Percentiles rank a stretch among this genome's conserved stretches.
Evolutionary conservation across 2,113 vertebrate genomes (phyloP).

Genomic region (Lagopus muta): DNA sequence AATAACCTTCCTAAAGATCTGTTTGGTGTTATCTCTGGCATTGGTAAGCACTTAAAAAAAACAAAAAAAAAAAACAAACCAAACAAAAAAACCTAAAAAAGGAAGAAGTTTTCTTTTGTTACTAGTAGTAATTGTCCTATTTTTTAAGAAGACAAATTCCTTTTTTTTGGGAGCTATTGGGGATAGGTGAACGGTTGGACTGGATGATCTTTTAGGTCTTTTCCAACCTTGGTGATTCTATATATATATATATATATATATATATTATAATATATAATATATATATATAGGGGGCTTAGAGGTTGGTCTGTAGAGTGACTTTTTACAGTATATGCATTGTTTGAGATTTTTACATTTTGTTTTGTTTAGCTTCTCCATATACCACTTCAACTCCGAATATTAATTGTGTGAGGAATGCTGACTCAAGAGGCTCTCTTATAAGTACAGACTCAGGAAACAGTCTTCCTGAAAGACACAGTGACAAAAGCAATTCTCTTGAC

Average conservation of each 20-base stretch:
- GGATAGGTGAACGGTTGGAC: too few relatives aligned
- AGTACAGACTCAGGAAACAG: constrained; percentile 95
- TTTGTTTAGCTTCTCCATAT: constrained; percentile 88
- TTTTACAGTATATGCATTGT: background rate
- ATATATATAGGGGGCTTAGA: background rate
- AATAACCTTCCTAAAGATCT: constrained; percentile 94
- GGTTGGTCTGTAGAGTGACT: background rate
- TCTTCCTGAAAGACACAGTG: constrained; percentile 87
- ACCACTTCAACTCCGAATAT: constrained; percentile 91
- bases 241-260: too few relatives aligned
- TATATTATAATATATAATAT: too few relatives aligned
- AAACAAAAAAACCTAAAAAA: background rate
- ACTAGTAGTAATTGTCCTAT: background rate
- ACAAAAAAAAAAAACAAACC: background rate
- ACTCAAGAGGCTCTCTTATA: constrained; percentile 94
- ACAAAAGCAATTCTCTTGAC: constrained; percentile 92
- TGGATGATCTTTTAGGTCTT: too few relatives aligned
- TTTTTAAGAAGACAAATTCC: background rate
- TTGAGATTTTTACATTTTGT: background rate
- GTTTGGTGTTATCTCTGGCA: constrained; percentile 96
- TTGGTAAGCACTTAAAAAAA: constrained; percentile 77
- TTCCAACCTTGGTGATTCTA: too few relatives aligned
- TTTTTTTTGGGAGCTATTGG: too few relatives aligned
- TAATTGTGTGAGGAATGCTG: constrained; percentile 90
- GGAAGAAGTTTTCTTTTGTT: background rate